These are phyloP conservation scores for Spheniscus humboldti DNA, from an alignment of 2,797 vertebrate genomes.

Conservation along the genomic window DNA sequence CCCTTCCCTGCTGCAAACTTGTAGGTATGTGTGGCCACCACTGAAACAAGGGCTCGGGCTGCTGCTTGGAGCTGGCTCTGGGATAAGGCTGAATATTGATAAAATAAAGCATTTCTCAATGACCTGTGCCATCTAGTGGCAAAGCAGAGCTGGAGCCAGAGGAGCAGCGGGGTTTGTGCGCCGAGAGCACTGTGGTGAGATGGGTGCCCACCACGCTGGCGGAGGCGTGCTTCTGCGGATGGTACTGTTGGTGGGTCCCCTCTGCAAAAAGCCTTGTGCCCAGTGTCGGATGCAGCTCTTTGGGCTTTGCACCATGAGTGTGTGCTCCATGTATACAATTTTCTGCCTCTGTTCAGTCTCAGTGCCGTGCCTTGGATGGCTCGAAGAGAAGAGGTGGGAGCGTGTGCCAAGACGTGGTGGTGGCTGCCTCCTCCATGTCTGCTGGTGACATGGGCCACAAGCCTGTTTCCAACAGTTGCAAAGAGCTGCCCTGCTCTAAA, in stretches of 20 bases:
- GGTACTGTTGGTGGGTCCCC: background rate
- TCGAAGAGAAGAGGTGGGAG: background rate
- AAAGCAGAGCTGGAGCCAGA: slow-evolving; percentile 6
- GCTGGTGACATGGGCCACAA: fast-evolving
- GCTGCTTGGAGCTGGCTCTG: background rate
- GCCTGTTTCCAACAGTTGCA: background rate
- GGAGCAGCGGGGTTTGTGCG: fast-evolving
- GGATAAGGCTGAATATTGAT: background rate
- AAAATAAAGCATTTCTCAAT: slow-evolving; percentile 46
- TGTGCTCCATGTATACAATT: fast-evolving
- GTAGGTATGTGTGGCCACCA: background rate
- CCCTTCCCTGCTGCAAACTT: background rate
- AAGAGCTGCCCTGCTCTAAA: background rate
- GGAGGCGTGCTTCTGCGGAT: fast-evolving
- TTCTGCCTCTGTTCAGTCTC: background rate
- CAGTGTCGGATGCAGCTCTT: fast-evolving
- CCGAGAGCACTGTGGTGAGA: fast-evolving
- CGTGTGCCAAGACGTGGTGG: fast-evolving
- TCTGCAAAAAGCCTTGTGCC: fast-evolving
- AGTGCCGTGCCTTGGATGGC: background rate
- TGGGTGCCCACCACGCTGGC: background rate
- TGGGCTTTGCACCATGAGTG: fast-evolving
- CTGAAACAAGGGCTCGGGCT: background rate
- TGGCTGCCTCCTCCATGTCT: background rate
- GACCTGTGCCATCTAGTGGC: slow-evolving; percentile 70